These are phyloP conservation scores for Enteromius thamalakanensis DNA, from an alignment of 2,797 vertebrate species.

Conservation along the genomic window DNA sequence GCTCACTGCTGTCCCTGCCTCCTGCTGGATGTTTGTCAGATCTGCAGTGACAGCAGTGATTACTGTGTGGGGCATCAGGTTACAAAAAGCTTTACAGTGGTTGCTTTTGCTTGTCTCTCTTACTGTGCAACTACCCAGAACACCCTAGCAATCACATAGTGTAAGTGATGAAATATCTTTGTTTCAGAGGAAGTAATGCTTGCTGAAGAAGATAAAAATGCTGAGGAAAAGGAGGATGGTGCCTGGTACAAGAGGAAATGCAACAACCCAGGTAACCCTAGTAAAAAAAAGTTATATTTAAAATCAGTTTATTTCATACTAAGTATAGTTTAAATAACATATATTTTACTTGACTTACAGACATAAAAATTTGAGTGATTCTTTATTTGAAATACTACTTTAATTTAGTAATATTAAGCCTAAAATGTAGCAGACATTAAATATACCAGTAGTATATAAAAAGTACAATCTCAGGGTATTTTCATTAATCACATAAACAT, in stretches of 20 bases:
- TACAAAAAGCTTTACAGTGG: neutral
- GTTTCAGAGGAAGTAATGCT: slow-evolving; percentile 93
- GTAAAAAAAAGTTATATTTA: no score
- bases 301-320: no score
- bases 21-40: slow-evolving; percentile 27
- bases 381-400: neutral
- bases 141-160: neutral
- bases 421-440: no score
- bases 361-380: neutral
- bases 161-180: slow-evolving; percentile 42
- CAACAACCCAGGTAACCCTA: slow-evolving; percentile 74
- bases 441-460: no score
- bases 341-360: neutral
- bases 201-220: slow-evolving; percentile 94
- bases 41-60: neutral
- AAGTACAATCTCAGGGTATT: no score
- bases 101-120: neutral
- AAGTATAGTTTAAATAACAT: no score
- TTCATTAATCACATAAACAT: no score
- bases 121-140: neutral
- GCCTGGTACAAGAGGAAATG: slow-evolving; percentile 78
- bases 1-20: slow-evolving; percentile 6
- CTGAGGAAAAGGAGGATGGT: slow-evolving; percentile 93
- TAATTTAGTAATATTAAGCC: no score
- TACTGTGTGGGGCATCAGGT: neutral